Percentiles rank a stretch among this genome's conserved stretches.
Evolutionary conservation across 1,140 invertebrate genomes (phyloP).

Genomic region (Leptopilina boulardi): DNA sequence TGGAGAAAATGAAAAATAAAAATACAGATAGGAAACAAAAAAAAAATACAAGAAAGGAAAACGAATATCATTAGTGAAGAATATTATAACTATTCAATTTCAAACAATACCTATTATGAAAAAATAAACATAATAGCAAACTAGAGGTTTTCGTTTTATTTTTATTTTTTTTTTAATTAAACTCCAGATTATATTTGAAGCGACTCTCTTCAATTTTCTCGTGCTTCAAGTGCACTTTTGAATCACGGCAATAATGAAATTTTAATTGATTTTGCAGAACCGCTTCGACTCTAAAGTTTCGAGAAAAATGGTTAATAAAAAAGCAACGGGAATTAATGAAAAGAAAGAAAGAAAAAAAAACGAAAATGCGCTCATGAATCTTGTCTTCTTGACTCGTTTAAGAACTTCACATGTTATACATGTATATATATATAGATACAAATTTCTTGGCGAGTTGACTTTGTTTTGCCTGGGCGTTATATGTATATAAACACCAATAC

Average conservation of each 20-base stretch:
- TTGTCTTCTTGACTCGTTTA: slow-evolving; percentile 14
- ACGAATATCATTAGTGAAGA: too few relatives aligned
- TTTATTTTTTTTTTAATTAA: background rate
- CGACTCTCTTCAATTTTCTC: background rate
- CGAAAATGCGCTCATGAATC: slow-evolving; percentile 3
- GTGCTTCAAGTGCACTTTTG: background rate
- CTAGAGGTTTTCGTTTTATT: background rate
- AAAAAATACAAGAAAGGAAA: too few relatives aligned
- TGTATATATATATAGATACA: background rate
- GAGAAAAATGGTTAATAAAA: slow-evolving; percentile 22
- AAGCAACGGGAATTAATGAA: background rate
- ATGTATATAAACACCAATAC: background rate
- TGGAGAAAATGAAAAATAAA: too few relatives aligned
- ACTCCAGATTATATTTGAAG: slow-evolving; percentile 1
- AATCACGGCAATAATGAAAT: background rate
- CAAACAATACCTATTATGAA: too few relatives aligned
- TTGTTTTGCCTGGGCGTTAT: background rate
- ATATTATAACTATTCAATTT: background rate
- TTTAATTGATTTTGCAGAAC: slow-evolving; percentile 15
- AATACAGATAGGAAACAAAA: too few relatives aligned
- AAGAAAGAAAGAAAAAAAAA: background rate
- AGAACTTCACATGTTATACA: background rate
- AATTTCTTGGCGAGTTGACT: background rate
- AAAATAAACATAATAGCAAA: background rate
- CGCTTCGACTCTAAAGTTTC: background rate